Evolutionary conservation across 1,140 invertebrate genomes (phyloP).

Genomic region (Leptestheria dahalacensis): DNA sequence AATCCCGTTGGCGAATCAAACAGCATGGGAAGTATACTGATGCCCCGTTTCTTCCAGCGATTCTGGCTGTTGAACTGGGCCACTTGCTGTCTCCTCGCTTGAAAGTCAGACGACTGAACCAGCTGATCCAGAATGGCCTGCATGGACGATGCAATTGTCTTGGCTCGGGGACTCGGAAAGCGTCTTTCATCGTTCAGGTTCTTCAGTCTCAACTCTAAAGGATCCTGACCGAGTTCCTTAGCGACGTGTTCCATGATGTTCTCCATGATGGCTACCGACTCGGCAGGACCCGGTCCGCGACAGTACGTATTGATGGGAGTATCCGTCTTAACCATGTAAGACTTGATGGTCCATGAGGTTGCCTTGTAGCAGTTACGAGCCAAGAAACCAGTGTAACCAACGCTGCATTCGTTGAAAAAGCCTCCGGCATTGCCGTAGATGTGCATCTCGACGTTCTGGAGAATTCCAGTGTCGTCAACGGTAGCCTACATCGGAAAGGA

Average conservation of each 20-base stretch:
- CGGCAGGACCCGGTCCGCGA: constrained; percentile 39
- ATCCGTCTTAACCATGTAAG: constrained; percentile 40
- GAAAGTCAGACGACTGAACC: too few species aligned
- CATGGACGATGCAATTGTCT: too few species aligned
- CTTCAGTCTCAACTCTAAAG: too few species aligned
- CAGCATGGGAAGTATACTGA: constrained; percentile 47
- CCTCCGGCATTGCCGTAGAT: constrained; percentile 47
- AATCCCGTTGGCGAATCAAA: constrained; percentile 33
- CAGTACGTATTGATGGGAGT: constrained; percentile 42
- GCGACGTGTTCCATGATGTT: too few species aligned
- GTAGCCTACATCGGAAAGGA: too few species aligned
- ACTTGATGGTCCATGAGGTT: constrained; percentile 35
- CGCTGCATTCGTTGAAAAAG: constrained; percentile 38
- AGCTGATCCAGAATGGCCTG: too few species aligned
- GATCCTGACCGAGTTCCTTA: too few species aligned
- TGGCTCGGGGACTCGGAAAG: too few species aligned
- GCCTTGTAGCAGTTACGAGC: constrained; percentile 40
- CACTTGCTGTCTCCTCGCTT: too few species aligned
- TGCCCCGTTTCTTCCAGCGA: constrained; percentile 59
- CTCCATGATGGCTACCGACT: too few species aligned
- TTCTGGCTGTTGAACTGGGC: constrained; percentile 29
- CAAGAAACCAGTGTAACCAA: constrained; percentile 29
- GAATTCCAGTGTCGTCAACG: constrained; percentile 44
- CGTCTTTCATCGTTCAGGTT: too few species aligned
- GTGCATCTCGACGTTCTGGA: constrained; percentile 43